phyloP scores from a whole-genome alignment of 1,140 invertebrate genomes.

The Atta colombica region DNA sequence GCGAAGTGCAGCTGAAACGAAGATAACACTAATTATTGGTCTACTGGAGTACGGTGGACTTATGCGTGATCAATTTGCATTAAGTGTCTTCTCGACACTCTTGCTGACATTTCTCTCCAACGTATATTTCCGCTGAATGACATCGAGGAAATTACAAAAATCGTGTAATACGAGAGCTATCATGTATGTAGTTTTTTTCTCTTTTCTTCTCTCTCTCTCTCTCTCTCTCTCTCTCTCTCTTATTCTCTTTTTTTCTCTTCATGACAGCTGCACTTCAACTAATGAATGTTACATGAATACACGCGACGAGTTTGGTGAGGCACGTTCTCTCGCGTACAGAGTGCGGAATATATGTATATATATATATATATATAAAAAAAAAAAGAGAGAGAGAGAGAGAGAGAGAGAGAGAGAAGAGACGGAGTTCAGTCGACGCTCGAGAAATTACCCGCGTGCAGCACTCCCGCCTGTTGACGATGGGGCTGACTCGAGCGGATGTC shows the following conservation, averaged over 20 bases:
- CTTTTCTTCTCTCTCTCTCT: no score
- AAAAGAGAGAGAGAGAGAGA: no score
- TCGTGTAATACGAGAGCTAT: background rate
- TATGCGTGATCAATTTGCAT: background rate
- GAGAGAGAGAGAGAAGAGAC: background rate
- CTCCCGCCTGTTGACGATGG: constrained; percentile 46
- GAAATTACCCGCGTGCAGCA: constrained; percentile 47
- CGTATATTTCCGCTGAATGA: background rate
- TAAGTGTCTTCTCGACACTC: background rate
- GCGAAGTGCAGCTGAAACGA: background rate
- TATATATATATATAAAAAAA: background rate
- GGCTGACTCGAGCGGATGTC: constrained; percentile 13
- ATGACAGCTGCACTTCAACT: constrained; percentile 17
- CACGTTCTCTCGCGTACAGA: constrained; percentile 4
- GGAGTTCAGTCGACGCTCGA: constrained; percentile 32
- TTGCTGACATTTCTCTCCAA: constrained; percentile 13
- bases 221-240: background rate
- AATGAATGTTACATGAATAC: constrained; percentile 14
- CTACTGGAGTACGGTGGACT: background rate
- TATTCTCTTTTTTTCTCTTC: background rate
- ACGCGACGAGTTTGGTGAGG: constrained; percentile 32
- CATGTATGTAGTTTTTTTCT: background rate
- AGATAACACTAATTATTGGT: background rate
- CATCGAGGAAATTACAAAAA: background rate
- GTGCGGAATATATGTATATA: background rate